Evolutionary conservation across 2,797 vertebrate genomes (phyloP), one percentile per base, ranked within the genome.

Genomic region (Malacoraja senta): DNA sequence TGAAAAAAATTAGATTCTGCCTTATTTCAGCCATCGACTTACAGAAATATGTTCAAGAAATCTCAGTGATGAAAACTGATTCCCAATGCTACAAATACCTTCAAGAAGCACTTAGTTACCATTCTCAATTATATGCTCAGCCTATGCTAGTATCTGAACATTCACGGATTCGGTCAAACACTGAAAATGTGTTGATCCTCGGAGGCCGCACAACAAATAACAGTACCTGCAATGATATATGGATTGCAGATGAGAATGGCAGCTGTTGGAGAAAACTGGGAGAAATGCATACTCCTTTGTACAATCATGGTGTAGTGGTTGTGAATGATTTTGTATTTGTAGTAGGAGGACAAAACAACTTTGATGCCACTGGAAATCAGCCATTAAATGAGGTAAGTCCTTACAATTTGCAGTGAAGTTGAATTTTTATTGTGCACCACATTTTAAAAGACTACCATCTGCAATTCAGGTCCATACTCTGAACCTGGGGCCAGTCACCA

Each of bases 321-420:
- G 84, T 96, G 65, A 94, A 93, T 0, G 74, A 94, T 80, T 96
- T 96, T 63, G 94, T 96, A 68, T 96, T 96, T 21, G 93, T 96
- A 63, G 93, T 96, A 0, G 95, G 96, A 1, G 96, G 96, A 35
- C 96, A 96, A 94, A 65, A 80, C 86, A 95, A 53, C 7, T 96
- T 95, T 58, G 95, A 96, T 72, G 94, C 95, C 26, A 94, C 17
- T 0, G 96, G 95, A 71, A 95, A 95, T 38, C 93, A 94, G 53
- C 95, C 96, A 0, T 95, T 94, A 1, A 96, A 96, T 15, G 93
- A 96, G 95, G 96, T 95, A 94, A 94, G n/a, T 13, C 19, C 17
- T 91, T 91, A 53, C 21, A 91, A 44, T 9, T 44, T 53, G 35
- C 2, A 74, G 26, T 91, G 63, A 65, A 0, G 8, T 13, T 19